Evolutionary conservation across 2,113 vertebrate genomes (phyloP), one percentile per base, ranked within the genome.

Genomic region (Ellobius talpinus): DNA sequence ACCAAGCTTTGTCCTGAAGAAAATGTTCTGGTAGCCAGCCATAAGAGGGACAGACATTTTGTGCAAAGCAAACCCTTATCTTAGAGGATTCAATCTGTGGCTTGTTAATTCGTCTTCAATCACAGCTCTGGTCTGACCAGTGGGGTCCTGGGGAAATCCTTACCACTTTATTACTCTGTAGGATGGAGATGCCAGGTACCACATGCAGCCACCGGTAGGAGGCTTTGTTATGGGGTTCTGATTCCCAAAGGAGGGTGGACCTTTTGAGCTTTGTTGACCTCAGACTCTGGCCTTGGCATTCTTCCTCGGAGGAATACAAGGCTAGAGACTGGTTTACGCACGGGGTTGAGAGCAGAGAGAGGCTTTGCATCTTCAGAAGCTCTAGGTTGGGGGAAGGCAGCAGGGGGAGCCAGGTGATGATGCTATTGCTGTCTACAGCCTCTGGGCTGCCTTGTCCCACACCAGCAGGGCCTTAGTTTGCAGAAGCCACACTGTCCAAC

Each of bases 41-140:
- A 21, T 11, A 21, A n/a, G 26, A 87, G 90, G 42, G 36, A 66
- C n/a, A 47, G 55, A 42, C 23, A 61, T 90, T 94, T 70, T 90
- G 31, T 52, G 70, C 36, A 68, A 78, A 68, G 84, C 13, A 26
- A 93, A 87, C 90, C 5, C 42, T 90, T 92, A 17, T 88, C 33
- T 95, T 87, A n/a, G 7, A 52, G n/a, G 84, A 29, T 81, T 61
- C 79, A 39, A 21, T 82, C 76, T 88, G 10, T n/a, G 39, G 33
- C 70, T 96, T 88, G 76, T 65, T 90, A 95, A 58, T 39, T 91
- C 39, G 33, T 70, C 24, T 96, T 33, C 26, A 84, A 55, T 87
- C 3, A 68, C 26, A 78, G 45, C 3, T 14, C 5, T 17, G 17
- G 33, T 63, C 55, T 93, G 87, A 93, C 8, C 47, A 52, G 90